Percentiles rank a stretch among this genome's conserved stretches.
Conservation (phyloP, 2,113 vertebrate species). For the Lepisosteus osseus region DNA sequence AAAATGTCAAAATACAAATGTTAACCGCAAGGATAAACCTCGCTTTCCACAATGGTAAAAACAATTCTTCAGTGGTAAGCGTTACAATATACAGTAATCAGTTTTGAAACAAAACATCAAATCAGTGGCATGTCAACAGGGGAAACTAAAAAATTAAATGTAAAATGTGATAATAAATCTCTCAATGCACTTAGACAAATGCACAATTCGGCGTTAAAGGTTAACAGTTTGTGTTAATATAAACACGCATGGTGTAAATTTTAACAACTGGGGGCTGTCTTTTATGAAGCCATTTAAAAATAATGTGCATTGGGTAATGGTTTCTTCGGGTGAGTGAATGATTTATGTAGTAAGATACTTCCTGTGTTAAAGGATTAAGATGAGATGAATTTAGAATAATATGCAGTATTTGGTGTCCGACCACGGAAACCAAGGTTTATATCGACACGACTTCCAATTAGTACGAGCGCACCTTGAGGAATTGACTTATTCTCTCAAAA, state of each 20-base stretch:
- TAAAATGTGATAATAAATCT: neutral
- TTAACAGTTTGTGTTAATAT: constrained; percentile 26
- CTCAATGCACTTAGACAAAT: neutral
- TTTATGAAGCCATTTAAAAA: constrained; percentile 19
- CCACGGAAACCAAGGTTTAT: too few relatives aligned
- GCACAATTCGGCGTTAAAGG: constrained; percentile 28
- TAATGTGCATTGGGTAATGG: constrained; percentile 14
- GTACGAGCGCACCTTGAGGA: too few relatives aligned
- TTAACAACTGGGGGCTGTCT: constrained; percentile 23
- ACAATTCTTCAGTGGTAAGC: neutral
- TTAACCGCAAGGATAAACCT: neutral
- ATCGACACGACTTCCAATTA: too few relatives aligned
- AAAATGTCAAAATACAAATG: neutral
- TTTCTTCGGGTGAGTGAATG: too few relatives aligned
- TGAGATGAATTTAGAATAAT: neutral
- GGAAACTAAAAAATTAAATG: too few relatives aligned
- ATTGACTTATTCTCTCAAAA: too few relatives aligned
- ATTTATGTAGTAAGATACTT: neutral
- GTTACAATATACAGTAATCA: neutral
- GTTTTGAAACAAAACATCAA: too few relatives aligned
- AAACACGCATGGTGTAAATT: constrained; percentile 27
- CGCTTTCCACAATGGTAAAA: neutral
- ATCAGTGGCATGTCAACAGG: too few relatives aligned
- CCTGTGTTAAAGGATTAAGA: neutral
- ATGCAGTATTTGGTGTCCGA: neutral